Conservation (phyloP, 2,888 invertebrate genomes). For the Drymonia ruficornis region DNA sequence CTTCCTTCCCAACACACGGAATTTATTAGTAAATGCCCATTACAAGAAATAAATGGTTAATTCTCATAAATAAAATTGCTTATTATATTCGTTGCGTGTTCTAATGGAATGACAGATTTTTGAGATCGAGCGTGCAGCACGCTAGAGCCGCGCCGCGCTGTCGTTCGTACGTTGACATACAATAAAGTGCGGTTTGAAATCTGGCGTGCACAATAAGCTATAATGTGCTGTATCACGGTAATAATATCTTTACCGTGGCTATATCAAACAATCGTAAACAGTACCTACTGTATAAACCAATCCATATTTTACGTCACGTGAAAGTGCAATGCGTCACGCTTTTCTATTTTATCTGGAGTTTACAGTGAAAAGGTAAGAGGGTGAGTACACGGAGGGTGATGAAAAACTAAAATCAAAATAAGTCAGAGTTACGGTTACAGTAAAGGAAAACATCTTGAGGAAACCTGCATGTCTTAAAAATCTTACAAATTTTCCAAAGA, state of each 20-base stretch:
- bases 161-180: constrained; percentile 46
- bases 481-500: no score
- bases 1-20: background rate
- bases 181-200: constrained; percentile 40
- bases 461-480: no score
- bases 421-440: no score
- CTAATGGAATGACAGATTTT: constrained; percentile 42
- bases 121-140: constrained; percentile 72
- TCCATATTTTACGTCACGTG: background rate
- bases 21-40: constrained; percentile 9
- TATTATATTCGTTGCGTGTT: constrained; percentile 65
- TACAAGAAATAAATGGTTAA: constrained; percentile 34
- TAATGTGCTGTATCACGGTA: background rate
- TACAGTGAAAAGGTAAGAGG: no score
- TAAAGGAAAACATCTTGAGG: no score
- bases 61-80: constrained; percentile 40
- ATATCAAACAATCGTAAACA: background rate
- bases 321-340: background rate
- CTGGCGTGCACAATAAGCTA: constrained; percentile 27
- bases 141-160: constrained; percentile 59
- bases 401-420: no score
- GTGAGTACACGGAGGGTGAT: no score
- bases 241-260: no score
- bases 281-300: background rate
- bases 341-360: background rate